Evolutionary conservation across 1,140 invertebrate species (phyloP).

Genomic region (Macrobrachium rosenbergii): DNA sequence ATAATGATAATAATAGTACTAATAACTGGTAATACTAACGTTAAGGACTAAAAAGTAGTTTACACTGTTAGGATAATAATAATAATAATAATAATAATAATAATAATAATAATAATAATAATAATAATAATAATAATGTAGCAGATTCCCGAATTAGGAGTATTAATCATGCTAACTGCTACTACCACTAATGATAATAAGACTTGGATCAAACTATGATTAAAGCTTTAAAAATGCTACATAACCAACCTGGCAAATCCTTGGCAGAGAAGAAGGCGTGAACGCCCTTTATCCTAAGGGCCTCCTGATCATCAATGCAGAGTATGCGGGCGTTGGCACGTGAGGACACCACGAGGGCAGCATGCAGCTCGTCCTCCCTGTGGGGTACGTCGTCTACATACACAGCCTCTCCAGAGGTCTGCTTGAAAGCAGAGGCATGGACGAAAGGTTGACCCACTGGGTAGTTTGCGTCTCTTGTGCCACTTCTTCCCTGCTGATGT

Average conservation of each 20-base stretch:
- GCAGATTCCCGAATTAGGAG: too few species aligned
- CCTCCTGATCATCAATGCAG: constrained; percentile 78
- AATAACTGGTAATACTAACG: too few species aligned
- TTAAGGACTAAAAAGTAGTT: too few species aligned
- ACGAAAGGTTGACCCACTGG: constrained; percentile 86
- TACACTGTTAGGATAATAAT: too few species aligned
- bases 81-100: too few species aligned
- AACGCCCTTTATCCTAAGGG: constrained; percentile 80
- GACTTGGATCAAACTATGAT: too few species aligned
- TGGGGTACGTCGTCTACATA: constrained; percentile 92
- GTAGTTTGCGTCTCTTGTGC: constrained; percentile 77
- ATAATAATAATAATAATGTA: too few species aligned
- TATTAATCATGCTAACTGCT: too few species aligned
- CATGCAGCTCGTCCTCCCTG: constrained; percentile 80
- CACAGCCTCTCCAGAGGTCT: constrained; percentile 91
- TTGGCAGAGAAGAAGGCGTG: constrained; percentile 80
- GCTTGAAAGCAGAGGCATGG: constrained; percentile 88
- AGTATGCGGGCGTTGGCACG: constrained; percentile 85
- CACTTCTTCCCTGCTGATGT: constrained; percentile 73
- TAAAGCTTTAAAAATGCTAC: too few species aligned
- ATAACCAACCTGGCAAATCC: constrained; percentile 71
- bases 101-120: too few species aligned
- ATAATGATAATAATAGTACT: too few species aligned
- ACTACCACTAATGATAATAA: too few species aligned
- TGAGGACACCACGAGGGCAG: constrained; percentile 83